Percentiles rank a stretch among this genome's conserved stretches.
phyloP scores from a whole-genome alignment of 2,888 invertebrate genomes.

The Philonicus albiceps region DNA sequence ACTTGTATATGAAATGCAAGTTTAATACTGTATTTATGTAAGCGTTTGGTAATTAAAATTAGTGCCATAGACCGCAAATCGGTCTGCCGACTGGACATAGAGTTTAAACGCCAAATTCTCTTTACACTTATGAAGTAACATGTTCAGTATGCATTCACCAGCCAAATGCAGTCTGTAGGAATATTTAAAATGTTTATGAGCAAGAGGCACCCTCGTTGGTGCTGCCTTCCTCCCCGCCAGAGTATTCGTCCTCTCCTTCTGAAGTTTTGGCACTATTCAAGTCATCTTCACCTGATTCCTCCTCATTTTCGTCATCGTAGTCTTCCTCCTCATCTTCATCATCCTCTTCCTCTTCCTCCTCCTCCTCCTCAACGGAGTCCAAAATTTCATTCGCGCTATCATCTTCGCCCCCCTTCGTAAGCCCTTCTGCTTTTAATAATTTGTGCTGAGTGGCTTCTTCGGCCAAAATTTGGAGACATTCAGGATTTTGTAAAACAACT shows the following conservation, averaged over 20 bases:
- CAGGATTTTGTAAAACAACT: slow-evolving; percentile 55
- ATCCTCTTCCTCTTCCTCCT: slow-evolving; percentile 53
- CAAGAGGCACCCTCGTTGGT: slow-evolving; percentile 16
- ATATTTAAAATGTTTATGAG: slow-evolving; percentile 37
- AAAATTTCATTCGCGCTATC: slow-evolving; percentile 52
- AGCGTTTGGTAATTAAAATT: slow-evolving; percentile 21
- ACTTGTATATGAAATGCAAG: slow-evolving; percentile 14
- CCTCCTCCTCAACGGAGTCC: slow-evolving; percentile 54
- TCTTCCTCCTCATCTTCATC: slow-evolving; percentile 51
- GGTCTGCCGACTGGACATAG: neutral
- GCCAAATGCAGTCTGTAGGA: slow-evolving; percentile 41
- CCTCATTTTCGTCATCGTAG: slow-evolving; percentile 50
- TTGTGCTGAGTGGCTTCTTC: slow-evolving; percentile 13
- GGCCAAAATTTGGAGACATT: slow-evolving; percentile 39
- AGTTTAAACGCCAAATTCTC: neutral
- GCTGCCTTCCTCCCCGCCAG: slow-evolving; percentile 38
- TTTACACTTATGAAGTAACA: neutral
- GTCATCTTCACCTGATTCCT: slow-evolving; percentile 50
- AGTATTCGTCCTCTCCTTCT: slow-evolving; percentile 12
- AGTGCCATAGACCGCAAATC: slow-evolving; percentile 9
- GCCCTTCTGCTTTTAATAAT: neutral
- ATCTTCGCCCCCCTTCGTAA: slow-evolving; percentile 44
- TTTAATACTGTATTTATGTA: slow-evolving; percentile 30
- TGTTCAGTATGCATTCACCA: neutral
- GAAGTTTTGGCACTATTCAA: slow-evolving; percentile 30